Conservation (phyloP, 2,797 vertebrate genomes). For the Myotis pilosus region DNA sequence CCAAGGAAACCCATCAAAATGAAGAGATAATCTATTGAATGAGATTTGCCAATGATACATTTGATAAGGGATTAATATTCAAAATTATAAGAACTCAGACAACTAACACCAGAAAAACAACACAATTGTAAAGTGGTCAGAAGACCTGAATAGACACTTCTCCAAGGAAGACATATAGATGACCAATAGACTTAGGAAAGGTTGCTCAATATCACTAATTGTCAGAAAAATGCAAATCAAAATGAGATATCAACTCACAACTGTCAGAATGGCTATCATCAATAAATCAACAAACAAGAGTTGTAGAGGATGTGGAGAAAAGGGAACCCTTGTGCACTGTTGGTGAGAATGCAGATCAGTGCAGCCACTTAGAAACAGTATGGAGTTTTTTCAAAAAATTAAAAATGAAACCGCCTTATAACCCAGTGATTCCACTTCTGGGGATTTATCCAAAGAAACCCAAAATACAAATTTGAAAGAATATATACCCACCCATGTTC, state of each 20-base stretch:
- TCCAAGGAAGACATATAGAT: neutral
- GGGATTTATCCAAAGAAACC: neutral
- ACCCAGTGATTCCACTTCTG: neutral
- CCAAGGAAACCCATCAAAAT: neutral
- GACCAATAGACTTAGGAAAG: neutral
- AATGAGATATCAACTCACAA: neutral
- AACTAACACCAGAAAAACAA: neutral
- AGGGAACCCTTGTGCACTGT: neutral
- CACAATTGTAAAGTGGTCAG: neutral
- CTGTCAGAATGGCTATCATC: neutral
- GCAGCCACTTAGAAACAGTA: neutral
- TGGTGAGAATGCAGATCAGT: neutral
- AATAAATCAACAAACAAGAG: neutral
- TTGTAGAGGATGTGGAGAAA: neutral
- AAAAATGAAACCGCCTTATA: neutral
- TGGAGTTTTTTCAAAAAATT: neutral
- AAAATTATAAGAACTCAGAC: neutral
- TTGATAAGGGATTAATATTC: neutral
- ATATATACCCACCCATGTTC: neutral
- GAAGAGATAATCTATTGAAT: neutral
- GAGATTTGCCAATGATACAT: neutral
- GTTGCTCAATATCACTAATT: neutral
- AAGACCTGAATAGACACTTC: neutral
- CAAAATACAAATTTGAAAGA: neutral
- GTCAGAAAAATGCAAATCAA: neutral